phyloP scores from a whole-genome alignment of 2,797 vertebrate genomes.

The Pangasius mekongensis region DNA sequence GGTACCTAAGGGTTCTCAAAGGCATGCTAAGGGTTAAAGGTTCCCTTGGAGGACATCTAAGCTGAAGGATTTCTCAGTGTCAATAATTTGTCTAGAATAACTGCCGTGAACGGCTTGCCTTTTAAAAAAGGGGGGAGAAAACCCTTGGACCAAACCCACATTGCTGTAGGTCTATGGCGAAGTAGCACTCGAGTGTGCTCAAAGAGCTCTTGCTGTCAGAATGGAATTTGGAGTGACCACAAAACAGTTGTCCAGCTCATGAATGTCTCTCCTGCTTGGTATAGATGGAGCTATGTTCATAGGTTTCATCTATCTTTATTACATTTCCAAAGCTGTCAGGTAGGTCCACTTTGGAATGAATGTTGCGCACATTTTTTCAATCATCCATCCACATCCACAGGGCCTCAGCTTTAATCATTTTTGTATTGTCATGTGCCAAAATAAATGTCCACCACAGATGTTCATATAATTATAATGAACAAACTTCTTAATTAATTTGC shows the following conservation, averaged over 20 bases:
- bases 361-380: slow-evolving; percentile 11
- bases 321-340: slow-evolving; percentile 25
- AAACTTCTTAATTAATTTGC: neutral
- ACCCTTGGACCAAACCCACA: slow-evolving; percentile 62
- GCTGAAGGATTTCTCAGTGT: slow-evolving; percentile 72
- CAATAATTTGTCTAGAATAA: slow-evolving; percentile 78
- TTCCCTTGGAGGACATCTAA: slow-evolving; percentile 70
- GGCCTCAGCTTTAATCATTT: neutral
- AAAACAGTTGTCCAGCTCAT: slow-evolving; percentile 57
- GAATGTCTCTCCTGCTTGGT: slow-evolving; percentile 62
- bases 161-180: slow-evolving; percentile 72
- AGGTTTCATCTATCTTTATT: slow-evolving; percentile 54
- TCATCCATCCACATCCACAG: neutral
- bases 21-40: slow-evolving; percentile 76
- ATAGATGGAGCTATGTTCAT: slow-evolving; percentile 61
- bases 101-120: slow-evolving; percentile 63
- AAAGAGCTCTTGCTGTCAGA: slow-evolving; percentile 81
- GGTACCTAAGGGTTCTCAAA: slow-evolving; percentile 26
- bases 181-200: slow-evolving; percentile 74
- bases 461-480: neutral
- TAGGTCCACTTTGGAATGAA: slow-evolving; percentile 4
- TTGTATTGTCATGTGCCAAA: neutral
- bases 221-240: slow-evolving; percentile 81
- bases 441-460: neutral
- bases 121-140: slow-evolving; percentile 48